Evolutionary conservation across 2,888 invertebrate genomes (phyloP), one percentile per base, ranked within the genome.

Genomic region (Tetropium fuscum): DNA sequence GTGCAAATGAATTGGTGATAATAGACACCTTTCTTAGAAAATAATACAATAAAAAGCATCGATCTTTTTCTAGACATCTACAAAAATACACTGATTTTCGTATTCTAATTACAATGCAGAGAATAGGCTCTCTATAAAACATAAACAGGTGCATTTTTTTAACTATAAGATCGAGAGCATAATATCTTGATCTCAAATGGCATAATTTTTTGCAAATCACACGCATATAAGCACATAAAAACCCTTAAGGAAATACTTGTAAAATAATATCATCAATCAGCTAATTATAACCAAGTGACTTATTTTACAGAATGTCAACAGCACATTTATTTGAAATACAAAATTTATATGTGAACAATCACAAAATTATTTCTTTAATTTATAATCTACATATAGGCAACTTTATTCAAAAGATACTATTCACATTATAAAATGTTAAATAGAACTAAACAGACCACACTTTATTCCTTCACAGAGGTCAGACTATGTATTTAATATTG

Each of bases 81-180:
- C 76, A 75, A 78, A 78, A 78, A 77, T 78, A 78, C 78, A 78
- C 76, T 70, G 68, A 74, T 71, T 63, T 71, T 68, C 68, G 66
- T 72, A 71, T 60, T 64, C 64, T 71, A 71, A 63, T 53, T 60
- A 60, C 45, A 44, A 55, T 55, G 64, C 66, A 61, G 55, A 53
- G 60, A 47, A 41, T 41, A 54, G 43, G 43, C 49, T 44, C 55
- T 36, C 34, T 34, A 57, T 34, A 6, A 43, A 43, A 57, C 11
- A 11, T 34, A 27, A 38, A 58, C 48, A 49, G 53, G 60, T 60
- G 60, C 60, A 11, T 38, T 22, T 53, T 44, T 49, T 19, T 38
- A 18, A 18, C 41, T 45, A 43, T 30, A 47, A 44, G 53, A 62
- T 60, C 56, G 56, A 57, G 61, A 47, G 58, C 48, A 45, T 32